Evolutionary conservation across 2,113 vertebrate species (phyloP), one percentile per base, ranked within the genome.

Genomic region (Rhynchopsitta pachyrhyncha): DNA sequence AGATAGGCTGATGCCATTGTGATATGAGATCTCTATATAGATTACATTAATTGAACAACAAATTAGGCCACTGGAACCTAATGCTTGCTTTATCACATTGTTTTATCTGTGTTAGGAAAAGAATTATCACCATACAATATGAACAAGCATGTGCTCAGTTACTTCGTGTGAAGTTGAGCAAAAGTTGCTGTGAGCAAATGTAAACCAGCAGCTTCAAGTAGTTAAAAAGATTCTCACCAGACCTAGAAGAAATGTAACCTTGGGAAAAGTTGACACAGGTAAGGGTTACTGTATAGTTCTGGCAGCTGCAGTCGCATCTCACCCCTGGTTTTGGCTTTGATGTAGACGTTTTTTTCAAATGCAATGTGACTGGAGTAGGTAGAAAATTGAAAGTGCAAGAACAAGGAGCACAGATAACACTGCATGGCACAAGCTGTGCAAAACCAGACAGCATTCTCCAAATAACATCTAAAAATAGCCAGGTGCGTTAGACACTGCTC

Each of bases 21-120:
- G 88, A 91, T 90, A 89, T 3, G 33, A 86, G 81, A 95, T 96
- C 91, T 86, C 75, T 88, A 50, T 85, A 86, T 91, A 91, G 70
- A 94, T 90, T 81, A 64, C 53, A 84, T 83, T 88, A 10, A 93
- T 44, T 86, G 83, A 93, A 91, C 88, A 84, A 90, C 42, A 92
- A 86, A 96, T 90, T 82, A 94, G 84, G 63, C 68, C 2, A 8
- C 24, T 31, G 71, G 57, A 91, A 86, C 49, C 25, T 75, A 82
- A 82, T 29, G 17, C 74, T 79, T 84, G n/a, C 59, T 85, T 90
- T 91, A 94, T 92, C 73, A 60, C 3, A 31, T 20, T 78, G 13
- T 73, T 90, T 94, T 90, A 92, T 95, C 79, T 82, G 82, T 92
- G 87, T 88, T 73, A 93, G 50, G 68, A 82, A 73, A 88, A 75